These are phyloP conservation scores for Rugalucina vietnamica DNA, from an alignment of 2,888 invertebrate genomes.

Conservation along the genomic window DNA sequence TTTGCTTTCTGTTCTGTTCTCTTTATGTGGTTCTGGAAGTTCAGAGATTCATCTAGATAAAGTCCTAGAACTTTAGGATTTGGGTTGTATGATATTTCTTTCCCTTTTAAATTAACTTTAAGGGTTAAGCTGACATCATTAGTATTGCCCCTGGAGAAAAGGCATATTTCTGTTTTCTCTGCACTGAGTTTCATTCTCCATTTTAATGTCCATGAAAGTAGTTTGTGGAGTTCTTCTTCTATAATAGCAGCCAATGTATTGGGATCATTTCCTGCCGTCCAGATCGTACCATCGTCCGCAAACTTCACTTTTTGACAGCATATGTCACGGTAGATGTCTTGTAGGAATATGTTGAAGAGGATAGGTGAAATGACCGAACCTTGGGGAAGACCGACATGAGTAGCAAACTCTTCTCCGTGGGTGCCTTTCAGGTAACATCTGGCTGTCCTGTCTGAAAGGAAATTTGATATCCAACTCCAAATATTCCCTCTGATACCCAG, in stretches of 20 bases:
- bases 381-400: slow-evolving; percentile 31
- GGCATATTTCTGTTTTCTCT: slow-evolving; percentile 4
- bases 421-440: not conserved
- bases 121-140: too few relatives aligned
- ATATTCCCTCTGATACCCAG: slow-evolving; percentile 20
- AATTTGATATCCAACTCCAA: slow-evolving; percentile 24
- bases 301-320: slow-evolving; percentile 21
- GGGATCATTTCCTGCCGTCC: slow-evolving; percentile 7
- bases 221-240: not conserved
- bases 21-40: slow-evolving; percentile 13
- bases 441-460: slow-evolving; percentile 8
- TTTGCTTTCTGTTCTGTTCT: not conserved
- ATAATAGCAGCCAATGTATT: not conserved
- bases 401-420: not conserved
- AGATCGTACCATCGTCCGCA: slow-evolving; percentile 44
- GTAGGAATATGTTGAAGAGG: slow-evolving; percentile 26
- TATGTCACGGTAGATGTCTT: slow-evolving; percentile 4
- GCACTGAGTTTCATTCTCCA: slow-evolving; percentile 25
- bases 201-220: slow-evolving; percentile 11
- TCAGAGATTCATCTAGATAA: slow-evolving; percentile 8
- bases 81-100: not conserved
- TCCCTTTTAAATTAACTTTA: too few relatives aligned
- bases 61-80: slow-evolving; percentile 20
- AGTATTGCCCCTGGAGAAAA: not conserved
- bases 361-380: slow-evolving; percentile 32